Evolutionary conservation across 2,888 invertebrate genomes (phyloP).

Genomic region (Volucella zonaria): DNA sequence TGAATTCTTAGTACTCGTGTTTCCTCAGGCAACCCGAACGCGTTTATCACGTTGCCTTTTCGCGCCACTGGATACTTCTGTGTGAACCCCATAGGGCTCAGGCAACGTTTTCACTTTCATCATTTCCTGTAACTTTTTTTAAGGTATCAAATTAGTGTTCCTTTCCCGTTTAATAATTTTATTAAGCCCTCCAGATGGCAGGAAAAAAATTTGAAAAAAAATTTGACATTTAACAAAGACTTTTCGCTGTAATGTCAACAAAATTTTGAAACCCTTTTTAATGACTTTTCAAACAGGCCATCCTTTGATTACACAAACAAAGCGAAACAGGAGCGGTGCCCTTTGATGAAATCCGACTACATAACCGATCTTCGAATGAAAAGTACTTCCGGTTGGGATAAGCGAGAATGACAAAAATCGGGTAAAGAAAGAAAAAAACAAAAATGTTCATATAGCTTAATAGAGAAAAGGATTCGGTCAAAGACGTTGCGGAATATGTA

Average conservation of each 20-base stretch:
- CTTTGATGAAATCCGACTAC: conserved; percentile 32
- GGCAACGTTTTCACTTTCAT: no score
- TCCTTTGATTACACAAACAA: conserved; percentile 31
- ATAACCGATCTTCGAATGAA: conserved; percentile 13
- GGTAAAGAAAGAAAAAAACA: conserved; percentile 36
- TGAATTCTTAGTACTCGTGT: no score
- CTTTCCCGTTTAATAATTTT: conserved; percentile 10
- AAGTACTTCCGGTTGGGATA: conserved; percentile 6
- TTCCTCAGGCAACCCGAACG: no score
- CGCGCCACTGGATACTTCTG: no score
- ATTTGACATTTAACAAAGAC: conserved; percentile 22
- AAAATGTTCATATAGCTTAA: conserved; percentile 29
- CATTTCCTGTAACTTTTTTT: no score
- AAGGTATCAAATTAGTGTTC: not conserved
- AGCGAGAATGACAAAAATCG: not conserved
- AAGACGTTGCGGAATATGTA: conserved; percentile 58
- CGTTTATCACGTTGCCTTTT: no score
- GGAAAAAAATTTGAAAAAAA: conserved; percentile 29
- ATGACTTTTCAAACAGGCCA: conserved; percentile 51
- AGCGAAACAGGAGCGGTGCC: conserved; percentile 25
- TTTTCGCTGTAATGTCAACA: conserved; percentile 39
- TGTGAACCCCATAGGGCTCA: no score
- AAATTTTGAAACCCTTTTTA: conserved; percentile 53
- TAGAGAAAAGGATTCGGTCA: conserved; percentile 11
- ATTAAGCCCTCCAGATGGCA: conserved; percentile 44